Evolutionary conservation across 2,888 invertebrate genomes (phyloP).

Genomic region (Meandrusa payeni): DNA sequence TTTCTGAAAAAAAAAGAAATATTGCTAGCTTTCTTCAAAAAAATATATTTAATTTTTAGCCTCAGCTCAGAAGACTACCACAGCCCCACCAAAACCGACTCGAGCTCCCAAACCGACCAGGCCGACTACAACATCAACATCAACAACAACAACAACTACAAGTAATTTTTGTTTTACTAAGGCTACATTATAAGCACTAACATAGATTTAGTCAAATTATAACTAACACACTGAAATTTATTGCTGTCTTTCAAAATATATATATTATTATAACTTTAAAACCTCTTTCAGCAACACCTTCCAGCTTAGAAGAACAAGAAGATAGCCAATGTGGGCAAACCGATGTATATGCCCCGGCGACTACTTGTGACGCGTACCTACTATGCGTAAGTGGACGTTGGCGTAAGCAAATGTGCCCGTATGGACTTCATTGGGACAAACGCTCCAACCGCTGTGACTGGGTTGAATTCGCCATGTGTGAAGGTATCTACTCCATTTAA

Average conservation of each 20-base stretch:
- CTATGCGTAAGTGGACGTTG: slow-evolving; percentile 87
- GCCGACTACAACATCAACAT: slow-evolving; percentile 26
- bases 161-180: too few relatives aligned
- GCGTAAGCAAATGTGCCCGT: slow-evolving; percentile 86
- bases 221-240: too few relatives aligned
- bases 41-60: slow-evolving; percentile 30
- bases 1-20: too few relatives aligned
- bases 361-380: slow-evolving; percentile 87
- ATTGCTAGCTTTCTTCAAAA: too few relatives aligned
- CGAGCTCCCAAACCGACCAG: slow-evolving; percentile 45
- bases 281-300: slow-evolving; percentile 19
- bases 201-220: too few relatives aligned
- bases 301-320: slow-evolving; percentile 40
- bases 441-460: slow-evolving; percentile 88
- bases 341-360: slow-evolving; percentile 76
- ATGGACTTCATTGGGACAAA: slow-evolving; percentile 90
- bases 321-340: slow-evolving; percentile 43
- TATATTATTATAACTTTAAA: too few relatives aligned
- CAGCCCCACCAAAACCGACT: slow-evolving; percentile 50
- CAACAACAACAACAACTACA: too few relatives aligned
- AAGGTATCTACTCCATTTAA: slow-evolving; percentile 52
- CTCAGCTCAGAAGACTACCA: slow-evolving; percentile 41
- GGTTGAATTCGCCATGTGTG: slow-evolving; percentile 88
- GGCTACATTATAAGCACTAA: too few relatives aligned
- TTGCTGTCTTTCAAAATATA: too few relatives aligned